Base-by-base conservation (phyloP, 2,888 invertebrate species). In the Synergus japonicus region DNA sequence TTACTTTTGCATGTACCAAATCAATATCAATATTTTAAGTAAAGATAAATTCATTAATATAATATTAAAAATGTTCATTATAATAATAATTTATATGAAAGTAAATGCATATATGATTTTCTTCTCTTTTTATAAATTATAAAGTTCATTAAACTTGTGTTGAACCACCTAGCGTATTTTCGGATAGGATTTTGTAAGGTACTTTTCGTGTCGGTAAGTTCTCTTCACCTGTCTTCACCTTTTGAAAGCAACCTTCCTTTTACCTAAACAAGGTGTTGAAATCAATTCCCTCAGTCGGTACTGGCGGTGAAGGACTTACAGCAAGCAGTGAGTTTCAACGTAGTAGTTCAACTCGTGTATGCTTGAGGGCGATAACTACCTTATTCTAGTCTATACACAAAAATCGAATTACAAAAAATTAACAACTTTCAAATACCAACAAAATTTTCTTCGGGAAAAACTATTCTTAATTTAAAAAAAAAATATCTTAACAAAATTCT, bases 221-320 rank as follows among this genome's bases (percentile, higher is more conserved):
- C 12, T 63, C 63, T 63, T 29, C 13, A 29, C 12, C 18, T 10
- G 10, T 63, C 63, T 63, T 29, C 13, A 29, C 12, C 18, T 12
- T 22, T n/a, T 73, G 54, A 7, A 54, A 54, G 10, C 9, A n/a
- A 65, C 4, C 10, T 37, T 41, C 3, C 12, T 73, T 54, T 73
- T 73, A 73, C 46, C 69, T 29, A 73, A 73, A 37, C 37, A 73
- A 54, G 73, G 73, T 73, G n/a, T n/a, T 10, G 29, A 73, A 9
- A 49, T 15, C 37, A 29, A 8, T 73, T 54, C 73, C 73, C 54
- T 73, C 73, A 54, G 73, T 73, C 73, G 73, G 41, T 73, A 73
- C 43, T n/a, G 15, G 4, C 10, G 12, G 10, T 1, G 54, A 10
- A 73, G 15, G 13, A n/a, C n/a, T n/a, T 54, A 13, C 29, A 69